Base-by-base conservation (phyloP, 2,113 vertebrate genomes). In the Corythoichthys haematopterus region DNA sequence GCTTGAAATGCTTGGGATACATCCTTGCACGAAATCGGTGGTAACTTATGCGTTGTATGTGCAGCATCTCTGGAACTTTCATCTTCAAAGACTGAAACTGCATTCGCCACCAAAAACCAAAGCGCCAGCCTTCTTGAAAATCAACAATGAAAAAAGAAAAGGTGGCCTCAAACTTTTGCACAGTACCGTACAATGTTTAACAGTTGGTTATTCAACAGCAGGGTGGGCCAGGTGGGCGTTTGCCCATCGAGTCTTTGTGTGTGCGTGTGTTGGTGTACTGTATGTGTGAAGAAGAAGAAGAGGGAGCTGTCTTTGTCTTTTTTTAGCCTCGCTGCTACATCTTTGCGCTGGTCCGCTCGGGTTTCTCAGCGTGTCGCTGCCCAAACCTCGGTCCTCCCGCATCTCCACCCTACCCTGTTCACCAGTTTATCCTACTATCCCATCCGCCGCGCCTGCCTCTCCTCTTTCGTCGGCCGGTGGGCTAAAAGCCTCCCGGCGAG, bases 291-390 rank as follows among this genome's bases (percentile, higher is more conserved):
- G n/a, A 20, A 57, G 28, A 57, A 84, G 80, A 76, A 80, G 83
- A 43, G 80, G 83, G 87, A 89, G 81, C 81, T 84, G 88, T 80
- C 83, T 65, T 75, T 56, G 40, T 56, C 11, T 7, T 36, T 91
- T 92, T 91, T 90, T 91, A 91, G 90, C 84, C 68, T 72, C 37
- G 77, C 76, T 77, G 84, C 76, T 85, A 81, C 77, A 51, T 82
- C 82, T 75, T 82, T 86, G 76, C 80, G 82, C 71, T 68, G 77
- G 82, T 85, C 84, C 75, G 88, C 80, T 92, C 88, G 45, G 83
- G 87, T 92, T 91, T 90, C 90, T 84, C 88, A 87, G 86, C 66
- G 89, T 90, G 89, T 88, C 87, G 88, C 56, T 68, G 74, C 61
- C 72, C 55, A 14, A 57, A 57, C 63, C 9, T 60, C 62, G 9